phyloP scores from a whole-genome alignment of 2,888 invertebrate genomes.

The Cinara cedri region DNA sequence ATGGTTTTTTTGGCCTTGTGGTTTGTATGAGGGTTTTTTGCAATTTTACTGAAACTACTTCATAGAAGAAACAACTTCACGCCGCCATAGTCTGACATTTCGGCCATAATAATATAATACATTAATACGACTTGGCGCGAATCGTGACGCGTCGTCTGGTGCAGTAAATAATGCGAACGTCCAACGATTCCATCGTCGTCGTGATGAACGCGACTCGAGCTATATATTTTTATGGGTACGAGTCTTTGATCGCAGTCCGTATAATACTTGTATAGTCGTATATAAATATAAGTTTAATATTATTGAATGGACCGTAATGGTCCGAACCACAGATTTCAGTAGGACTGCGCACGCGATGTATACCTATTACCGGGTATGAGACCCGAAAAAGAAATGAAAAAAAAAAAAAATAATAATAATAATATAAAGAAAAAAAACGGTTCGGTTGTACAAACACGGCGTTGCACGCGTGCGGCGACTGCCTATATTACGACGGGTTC shows the following conservation, averaged over 20 bases:
- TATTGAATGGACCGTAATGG: conserved; percentile 26
- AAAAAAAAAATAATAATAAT: not conserved
- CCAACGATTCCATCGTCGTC: not conserved
- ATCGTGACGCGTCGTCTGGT: conserved; percentile 12
- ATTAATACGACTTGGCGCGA: not conserved
- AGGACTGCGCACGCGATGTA: not conserved
- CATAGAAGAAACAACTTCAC: too few relatives aligned
- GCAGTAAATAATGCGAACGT: too few relatives aligned
- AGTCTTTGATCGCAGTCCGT: conserved; percentile 6
- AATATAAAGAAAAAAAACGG: not conserved
- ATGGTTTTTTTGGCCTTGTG: too few relatives aligned
- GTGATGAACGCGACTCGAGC: conserved; percentile 12
- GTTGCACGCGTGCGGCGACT: conserved; percentile 18
- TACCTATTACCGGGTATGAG: not conserved
- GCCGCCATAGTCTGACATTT: too few relatives aligned
- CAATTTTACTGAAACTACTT: too few relatives aligned
- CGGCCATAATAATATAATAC: too few relatives aligned
- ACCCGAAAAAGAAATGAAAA: conserved; percentile 18
- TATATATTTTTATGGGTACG: too few relatives aligned
- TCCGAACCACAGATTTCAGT: not conserved
- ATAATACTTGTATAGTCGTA: not conserved
- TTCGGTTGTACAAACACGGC: conserved; percentile 21
- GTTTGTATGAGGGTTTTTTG: too few relatives aligned
- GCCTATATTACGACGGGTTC: not conserved
- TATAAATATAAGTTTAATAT: too few relatives aligned